Base-by-base conservation (phyloP, 2,113 vertebrate species). In the Cyprinodon brontotheroides region DNA sequence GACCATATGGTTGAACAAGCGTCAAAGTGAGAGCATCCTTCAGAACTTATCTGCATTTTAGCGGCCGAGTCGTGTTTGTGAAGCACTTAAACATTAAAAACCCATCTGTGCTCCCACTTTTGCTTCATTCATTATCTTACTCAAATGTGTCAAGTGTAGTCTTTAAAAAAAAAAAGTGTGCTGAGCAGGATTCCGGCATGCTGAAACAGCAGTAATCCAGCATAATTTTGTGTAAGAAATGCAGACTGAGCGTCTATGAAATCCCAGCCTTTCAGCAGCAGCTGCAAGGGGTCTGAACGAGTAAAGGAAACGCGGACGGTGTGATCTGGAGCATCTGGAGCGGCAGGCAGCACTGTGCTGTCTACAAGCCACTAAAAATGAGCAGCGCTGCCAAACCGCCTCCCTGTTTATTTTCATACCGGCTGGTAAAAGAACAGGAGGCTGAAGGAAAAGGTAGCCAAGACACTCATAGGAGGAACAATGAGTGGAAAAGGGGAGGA, bases 211-310 rank as follows among this genome's bases (percentile, higher is more conserved):
- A 92, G 77, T 86, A 83, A 81, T 78, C 59, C 48, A 29, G 80
- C 36, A 41, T 81, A 80, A 84, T 86, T 86, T 81, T 72, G 74
- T 66, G 79, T 80, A 83, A 89, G 83, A 88, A 91, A 85, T 75
- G 83, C 82, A 41, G 75, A 85, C 78, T 77, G 89, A 74, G 84
- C 86, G 83, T 85, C 78, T 87, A 36, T 88, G 86, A 92, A 91
- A 79, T 90, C 89, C 89, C 87, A 88, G 79, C 84, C 84, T 91
- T 86, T 81, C 91, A 86, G 82, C 77, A 78, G 90, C 90, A 93
- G 91, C 89, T 92, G 89, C 75, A 39, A 81, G 82, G 79, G 60
- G 84, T 60, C 75, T 70, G 72, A 79, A 78, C 82, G 63, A 78
- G 74, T 43, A 29, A 73, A 72, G 67, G 83, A 66, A 75, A 74